Evolutionary conservation across 2,113 vertebrate genomes (phyloP), one percentile per base, ranked within the genome.

Genomic region (Pelmatolapia mariae): DNA sequence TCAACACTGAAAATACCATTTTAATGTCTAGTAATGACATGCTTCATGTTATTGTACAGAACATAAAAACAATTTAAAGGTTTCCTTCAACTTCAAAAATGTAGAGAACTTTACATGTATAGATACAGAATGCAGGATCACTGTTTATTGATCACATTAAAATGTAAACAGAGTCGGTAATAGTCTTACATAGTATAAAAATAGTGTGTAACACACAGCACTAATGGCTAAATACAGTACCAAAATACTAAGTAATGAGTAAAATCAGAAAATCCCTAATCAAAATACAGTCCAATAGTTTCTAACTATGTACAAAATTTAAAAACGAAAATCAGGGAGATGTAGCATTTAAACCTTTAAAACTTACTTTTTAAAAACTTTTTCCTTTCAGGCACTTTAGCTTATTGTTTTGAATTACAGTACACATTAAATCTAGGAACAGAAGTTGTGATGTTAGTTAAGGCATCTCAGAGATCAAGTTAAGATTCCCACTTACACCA

Each of bases 341-440:
- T 38, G 47, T 40, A 89, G 33, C 36, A 85, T 86, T 63, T 61
- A 7, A 59, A 76, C 31, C 4, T 50, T 38, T 80, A 22, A 13
- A 22, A 57, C 38, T 6, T 68, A 43, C 7, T 40, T 80, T 76
- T 47, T 11, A 76, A 12, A 86, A 59, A 87, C 11, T 4, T 5
- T 33, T 18, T 83, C 36, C 36, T 80, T 81, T 88, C 50, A 95
- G 95, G 95, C 94, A 95, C 95, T 95, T 91, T n/a, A 79, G 71
- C 61, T 94, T 45, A 89, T 71, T 90, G 76, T 52, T 89, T 63
- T 52, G 6, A 89, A 57, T 83, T 16, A 68, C 45, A 78, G 63
- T 79, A 47, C 3, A 40, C 12, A 29, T 22, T 22, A 68, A 78
- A 54, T 85, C 86, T 36, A 29, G 33, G 61, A 87, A 40, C 66